A percentile compares a stretch with the other conserved stretches of the same genome.
Conservation (phyloP, 1,140 invertebrate genomes). For the Cotesia chilonis region DNA sequence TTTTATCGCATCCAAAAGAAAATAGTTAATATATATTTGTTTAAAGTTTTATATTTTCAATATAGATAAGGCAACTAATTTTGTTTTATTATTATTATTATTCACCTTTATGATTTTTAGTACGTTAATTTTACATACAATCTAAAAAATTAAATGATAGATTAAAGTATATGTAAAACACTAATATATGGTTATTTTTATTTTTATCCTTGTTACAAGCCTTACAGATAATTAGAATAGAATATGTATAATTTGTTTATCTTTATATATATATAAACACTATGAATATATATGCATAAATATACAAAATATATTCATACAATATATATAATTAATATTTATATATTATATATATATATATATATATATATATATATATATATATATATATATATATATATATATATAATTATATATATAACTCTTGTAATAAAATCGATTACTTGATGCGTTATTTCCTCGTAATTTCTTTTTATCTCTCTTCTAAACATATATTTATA, state of each 20-base stretch:
- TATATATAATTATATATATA: neutral
- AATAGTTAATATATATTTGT: conserved; percentile 23
- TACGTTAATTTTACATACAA: conserved; percentile 23
- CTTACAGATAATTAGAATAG: conserved; percentile 65
- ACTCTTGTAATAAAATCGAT: conserved; percentile 66
- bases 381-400: too few species aligned
- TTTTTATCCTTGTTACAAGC: conserved; percentile 65
- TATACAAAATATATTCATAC: too few species aligned
- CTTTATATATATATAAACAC: conserved; percentile 32
- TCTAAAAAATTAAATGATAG: conserved; percentile 20
- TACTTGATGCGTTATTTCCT: conserved; percentile 47
- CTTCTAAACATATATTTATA: conserved; percentile 12
- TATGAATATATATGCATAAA: too few species aligned
- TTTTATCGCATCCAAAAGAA: conserved; percentile 15
- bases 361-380: too few species aligned
- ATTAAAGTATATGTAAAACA: conserved; percentile 62
- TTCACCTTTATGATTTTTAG: conserved; percentile 16
- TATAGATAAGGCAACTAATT: conserved; percentile 29
- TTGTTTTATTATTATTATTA: conserved; percentile 21
- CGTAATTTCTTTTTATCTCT: conserved; percentile 19
- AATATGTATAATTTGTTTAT: conserved; percentile 64
- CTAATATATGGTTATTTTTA: conserved; percentile 66
- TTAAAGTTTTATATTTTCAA: conserved; percentile 23
- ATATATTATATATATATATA: too few species aligned
- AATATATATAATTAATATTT: too few species aligned